Evolutionary conservation across 2,797 vertebrate genomes (phyloP), one percentile per base, ranked within the genome.

Genomic region (Microhierax caerulescens): DNA sequence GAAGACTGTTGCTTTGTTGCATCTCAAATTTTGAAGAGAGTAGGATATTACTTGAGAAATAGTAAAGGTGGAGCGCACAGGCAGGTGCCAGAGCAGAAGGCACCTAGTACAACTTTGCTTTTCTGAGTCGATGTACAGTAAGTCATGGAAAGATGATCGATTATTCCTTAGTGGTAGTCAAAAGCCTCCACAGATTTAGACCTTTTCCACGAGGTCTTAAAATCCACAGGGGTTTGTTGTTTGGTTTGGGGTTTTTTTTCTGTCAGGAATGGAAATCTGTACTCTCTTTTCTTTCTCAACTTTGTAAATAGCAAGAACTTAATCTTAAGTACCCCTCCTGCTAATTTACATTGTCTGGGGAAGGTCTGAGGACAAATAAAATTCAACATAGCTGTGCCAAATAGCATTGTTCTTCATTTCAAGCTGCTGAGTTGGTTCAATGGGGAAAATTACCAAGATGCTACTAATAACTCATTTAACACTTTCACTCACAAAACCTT

Each of bases 141-240:
- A 64, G 50, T 73, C 50, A 17, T 7, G 37, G 27, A n/a, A 70
- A 67, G 50, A 61, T 9, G 22, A 50, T 67, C 64, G 41, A 5
- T 54, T 36, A 19, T 23, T 92, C 41, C 43, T 76, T 7, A 19
- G 27, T 1, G 32, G 8, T 13, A 50, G 57, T 67, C 25, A 72
- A 76, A 85, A 75, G 32, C 18, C 17, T 53, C 50, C 68, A 47
- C 20, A 59, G 63, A 90, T 79, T 39, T 54, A 78, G 83, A 64
- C 11, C 19, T 88, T 73, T 85, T 68, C 65, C 50, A 45, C 15
- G 19, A 59, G 14, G 20, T 73, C 47, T 85, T 61, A 73, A 82
- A 84, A 36, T 23, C n/a, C 34, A 36, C 0, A 0, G 50, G 48
- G 32, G 25, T 11, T 74, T 45, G 2, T 34, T 43, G 41, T 43